Evolutionary conservation across 1,140 invertebrate genomes (phyloP).

Genomic region (Gerris buenoi): DNA sequence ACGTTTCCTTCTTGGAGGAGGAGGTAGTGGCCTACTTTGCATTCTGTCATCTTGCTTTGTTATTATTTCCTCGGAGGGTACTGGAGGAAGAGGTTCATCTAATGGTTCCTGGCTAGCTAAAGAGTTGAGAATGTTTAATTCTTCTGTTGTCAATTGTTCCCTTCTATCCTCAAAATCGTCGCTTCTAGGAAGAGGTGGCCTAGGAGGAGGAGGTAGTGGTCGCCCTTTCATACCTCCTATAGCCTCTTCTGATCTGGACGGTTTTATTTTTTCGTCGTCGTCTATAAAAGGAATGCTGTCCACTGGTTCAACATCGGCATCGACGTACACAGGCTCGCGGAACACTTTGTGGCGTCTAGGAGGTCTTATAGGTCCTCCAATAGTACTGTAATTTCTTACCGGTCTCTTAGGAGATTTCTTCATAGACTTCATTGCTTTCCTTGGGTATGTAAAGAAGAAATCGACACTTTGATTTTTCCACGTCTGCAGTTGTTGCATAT

Average conservation of each 20-base stretch:
- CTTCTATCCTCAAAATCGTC: background rate
- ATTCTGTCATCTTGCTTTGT: background rate
- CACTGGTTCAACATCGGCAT: conserved; percentile 13
- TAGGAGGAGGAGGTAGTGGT: conserved; percentile 62
- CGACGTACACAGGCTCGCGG: conserved; percentile 22
- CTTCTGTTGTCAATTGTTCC: background rate
- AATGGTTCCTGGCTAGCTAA: background rate
- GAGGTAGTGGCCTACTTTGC: background rate
- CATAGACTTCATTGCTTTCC: conserved; percentile 20
- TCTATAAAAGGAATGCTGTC: conserved; percentile 17
- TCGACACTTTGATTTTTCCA: conserved; percentile 21
- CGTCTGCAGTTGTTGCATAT: conserved; percentile 9
- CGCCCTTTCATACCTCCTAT: conserved; percentile 63
- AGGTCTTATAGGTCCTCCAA: conserved; percentile 38
- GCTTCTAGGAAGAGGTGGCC: conserved; percentile 34
- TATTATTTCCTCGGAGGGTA: background rate
- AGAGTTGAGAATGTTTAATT: background rate
- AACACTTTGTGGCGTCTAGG: conserved; percentile 37
- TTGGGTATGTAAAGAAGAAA: conserved; percentile 36
- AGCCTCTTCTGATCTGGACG: conserved; percentile 50
- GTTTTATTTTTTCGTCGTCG: conserved; percentile 26
- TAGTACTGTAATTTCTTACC: conserved; percentile 47
- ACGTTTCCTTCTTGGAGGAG: background rate
- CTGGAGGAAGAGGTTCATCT: background rate
- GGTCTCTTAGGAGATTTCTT: conserved; percentile 33